phyloP scores from a whole-genome alignment of 2,797 vertebrate species.

The Enoplosus armatus region DNA sequence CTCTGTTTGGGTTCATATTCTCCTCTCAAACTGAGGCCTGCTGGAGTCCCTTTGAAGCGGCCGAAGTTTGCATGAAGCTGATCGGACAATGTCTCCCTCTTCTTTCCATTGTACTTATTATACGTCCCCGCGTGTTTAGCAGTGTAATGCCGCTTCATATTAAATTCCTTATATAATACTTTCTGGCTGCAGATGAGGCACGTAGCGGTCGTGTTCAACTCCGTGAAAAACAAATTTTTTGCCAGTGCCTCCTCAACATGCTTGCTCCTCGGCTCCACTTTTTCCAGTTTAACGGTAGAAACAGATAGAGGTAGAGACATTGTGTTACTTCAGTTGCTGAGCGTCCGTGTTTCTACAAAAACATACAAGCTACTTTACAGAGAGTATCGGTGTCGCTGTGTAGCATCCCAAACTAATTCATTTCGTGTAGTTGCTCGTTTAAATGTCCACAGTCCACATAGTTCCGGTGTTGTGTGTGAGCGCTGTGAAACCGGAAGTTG shows the following conservation, averaged over 20 bases:
- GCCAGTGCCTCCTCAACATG: background rate
- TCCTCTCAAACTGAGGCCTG: accelerated
- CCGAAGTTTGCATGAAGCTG: background rate
- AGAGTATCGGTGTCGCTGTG: background rate
- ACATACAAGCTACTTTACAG: background rate
- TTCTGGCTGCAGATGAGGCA: constrained; percentile 30
- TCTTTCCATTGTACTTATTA: background rate
- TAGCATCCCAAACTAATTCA: background rate
- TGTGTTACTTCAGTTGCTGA: no score
- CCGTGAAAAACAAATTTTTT: constrained; percentile 3
- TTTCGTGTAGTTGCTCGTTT: background rate
- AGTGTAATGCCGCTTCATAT: constrained; percentile 18
- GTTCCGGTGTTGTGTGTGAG: background rate
- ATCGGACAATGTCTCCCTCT: background rate
- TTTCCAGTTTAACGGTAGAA: background rate
- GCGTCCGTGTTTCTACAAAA: background rate
- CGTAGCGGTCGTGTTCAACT: constrained; percentile 7
- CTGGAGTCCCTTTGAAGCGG: accelerated
- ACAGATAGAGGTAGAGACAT: no score
- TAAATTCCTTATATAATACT: background rate
- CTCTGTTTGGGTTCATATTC: no score
- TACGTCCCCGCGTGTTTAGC: constrained; percentile 7
- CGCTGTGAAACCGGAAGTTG: background rate
- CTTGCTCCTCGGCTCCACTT: background rate
- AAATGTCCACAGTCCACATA: background rate